Percentiles rank a stretch among this genome's conserved stretches.
Conservation (phyloP, 2,888 invertebrate genomes). For the Colostygia pectinataria region DNA sequence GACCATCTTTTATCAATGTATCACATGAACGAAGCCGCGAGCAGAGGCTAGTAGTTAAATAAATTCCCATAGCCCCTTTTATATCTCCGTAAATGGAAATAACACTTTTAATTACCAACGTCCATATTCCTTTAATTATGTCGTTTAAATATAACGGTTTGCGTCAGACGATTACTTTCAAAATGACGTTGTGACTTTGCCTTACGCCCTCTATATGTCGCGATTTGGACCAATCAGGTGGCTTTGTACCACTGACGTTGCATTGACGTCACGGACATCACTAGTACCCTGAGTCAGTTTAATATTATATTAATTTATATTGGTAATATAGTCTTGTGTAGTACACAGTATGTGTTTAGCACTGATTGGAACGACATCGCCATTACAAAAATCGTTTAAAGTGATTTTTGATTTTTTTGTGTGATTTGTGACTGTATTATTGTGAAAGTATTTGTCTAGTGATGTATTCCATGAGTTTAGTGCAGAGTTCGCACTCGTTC, state of each 20-base stretch:
- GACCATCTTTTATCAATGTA: no score
- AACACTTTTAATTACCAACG: conserved; percentile 14
- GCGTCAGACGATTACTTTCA: conserved; percentile 22
- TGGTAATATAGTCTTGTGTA: conserved; percentile 26
- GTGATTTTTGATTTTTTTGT: conserved; percentile 11
- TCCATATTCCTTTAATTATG: conserved; percentile 7
- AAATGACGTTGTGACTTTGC: conserved; percentile 20
- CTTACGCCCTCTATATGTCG: conserved; percentile 26
- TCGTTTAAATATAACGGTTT: conserved; percentile 22
- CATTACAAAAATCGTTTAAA: neutral
- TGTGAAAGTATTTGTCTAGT: conserved; percentile 27
- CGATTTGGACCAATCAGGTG: conserved; percentile 32
- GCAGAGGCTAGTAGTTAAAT: neutral
- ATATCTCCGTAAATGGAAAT: conserved; percentile 8
- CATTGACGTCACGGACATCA: conserved; percentile 39
- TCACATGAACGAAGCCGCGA: no score
- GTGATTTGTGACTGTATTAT: conserved; percentile 13
- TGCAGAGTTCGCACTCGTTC: conserved; percentile 43
- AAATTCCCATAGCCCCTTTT: conserved; percentile 7
- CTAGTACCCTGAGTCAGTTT: conserved; percentile 31
- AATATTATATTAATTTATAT: conserved; percentile 35
- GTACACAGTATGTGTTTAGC: conserved; percentile 28
- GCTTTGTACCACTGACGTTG: conserved; percentile 23
- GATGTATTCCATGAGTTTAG: conserved; percentile 65
- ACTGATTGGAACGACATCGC: conserved; percentile 13